phyloP scores from a whole-genome alignment of 2,888 invertebrate genomes.

The Hyposoter dolosus region DNA sequence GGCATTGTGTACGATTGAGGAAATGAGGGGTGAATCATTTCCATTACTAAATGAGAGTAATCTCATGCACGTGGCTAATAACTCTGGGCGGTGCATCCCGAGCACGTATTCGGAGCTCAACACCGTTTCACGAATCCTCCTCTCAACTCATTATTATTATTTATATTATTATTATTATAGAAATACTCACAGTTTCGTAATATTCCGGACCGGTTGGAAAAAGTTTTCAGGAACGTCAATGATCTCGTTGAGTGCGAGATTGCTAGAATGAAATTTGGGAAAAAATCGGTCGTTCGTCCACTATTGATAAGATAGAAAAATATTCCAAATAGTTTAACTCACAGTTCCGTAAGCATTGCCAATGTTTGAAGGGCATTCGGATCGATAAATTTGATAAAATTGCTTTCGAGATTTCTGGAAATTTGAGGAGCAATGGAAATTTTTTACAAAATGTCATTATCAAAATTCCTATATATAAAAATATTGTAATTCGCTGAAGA shows the following conservation, averaged over 20 bases:
- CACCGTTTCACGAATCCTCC: conserved; percentile 16
- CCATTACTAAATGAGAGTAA: conserved; percentile 71
- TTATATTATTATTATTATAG: conserved; percentile 23
- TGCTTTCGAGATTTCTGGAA: conserved; percentile 82
- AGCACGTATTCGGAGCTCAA: conserved; percentile 73
- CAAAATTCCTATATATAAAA: neutral
- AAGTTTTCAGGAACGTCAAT: conserved; percentile 83
- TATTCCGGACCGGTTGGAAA: conserved; percentile 83
- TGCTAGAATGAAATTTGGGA: conserved; percentile 80
- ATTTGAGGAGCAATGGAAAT: neutral
- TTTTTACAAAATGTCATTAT: neutral
- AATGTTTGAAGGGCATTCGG: conserved; percentile 85
- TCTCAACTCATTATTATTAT: conserved; percentile 5
- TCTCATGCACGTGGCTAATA: conserved; percentile 71
- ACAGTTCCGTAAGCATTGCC: conserved; percentile 85
- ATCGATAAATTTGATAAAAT: conserved; percentile 84
- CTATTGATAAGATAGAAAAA: neutral
- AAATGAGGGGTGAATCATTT: conserved; percentile 50
- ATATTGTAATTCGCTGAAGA: neutral
- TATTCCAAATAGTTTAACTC: conserved; percentile 79
- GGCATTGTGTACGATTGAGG: conserved; percentile 3
- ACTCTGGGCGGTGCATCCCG: conserved; percentile 62
- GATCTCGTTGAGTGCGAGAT: conserved; percentile 85
- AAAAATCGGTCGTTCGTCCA: conserved; percentile 37
- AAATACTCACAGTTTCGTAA: conserved; percentile 86